These are phyloP conservation scores for Cosmopolites sordidus DNA, from an alignment of 2,888 invertebrate species.

Conservation along the genomic window DNA sequence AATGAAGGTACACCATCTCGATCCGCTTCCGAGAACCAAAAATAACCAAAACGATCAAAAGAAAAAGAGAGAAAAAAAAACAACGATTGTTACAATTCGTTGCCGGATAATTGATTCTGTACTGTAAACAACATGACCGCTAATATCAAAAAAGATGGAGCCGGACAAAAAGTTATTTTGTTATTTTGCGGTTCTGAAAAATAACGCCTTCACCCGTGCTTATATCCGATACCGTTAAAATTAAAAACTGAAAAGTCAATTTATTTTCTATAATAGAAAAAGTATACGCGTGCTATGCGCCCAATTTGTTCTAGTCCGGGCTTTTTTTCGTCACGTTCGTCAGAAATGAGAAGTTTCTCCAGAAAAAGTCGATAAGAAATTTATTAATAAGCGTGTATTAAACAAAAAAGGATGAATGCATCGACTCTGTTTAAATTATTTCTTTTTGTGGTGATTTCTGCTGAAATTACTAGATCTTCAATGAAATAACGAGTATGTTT, in stretches of 20 bases:
- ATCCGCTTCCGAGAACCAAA: no score
- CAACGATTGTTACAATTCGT: neutral
- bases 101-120: neutral
- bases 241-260: constrained; percentile 19
- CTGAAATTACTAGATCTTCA: neutral
- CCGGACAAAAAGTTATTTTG: constrained; percentile 16
- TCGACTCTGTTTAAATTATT: neutral
- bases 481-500: no score
- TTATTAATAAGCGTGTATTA: neutral
- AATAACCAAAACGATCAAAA: no score
- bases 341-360: neutral
- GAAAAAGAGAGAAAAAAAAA: no score
- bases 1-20: no score
- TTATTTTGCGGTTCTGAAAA: constrained; percentile 17
- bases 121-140: constrained; percentile 19
- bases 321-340: constrained; percentile 2
- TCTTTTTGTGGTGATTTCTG: neutral
- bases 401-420: neutral
- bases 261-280: constrained; percentile 22
- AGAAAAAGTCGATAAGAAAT: neutral
- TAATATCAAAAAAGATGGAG: constrained; percentile 12
- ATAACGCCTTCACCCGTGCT: constrained; percentile 1
- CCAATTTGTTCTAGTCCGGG: constrained; percentile 12
- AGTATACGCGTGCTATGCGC: constrained; percentile 20
- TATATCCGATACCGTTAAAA: constrained; percentile 19